These are phyloP conservation scores for Anolis apletophallus DNA, from an alignment of 2,797 vertebrate species.

Conservation along the genomic window DNA sequence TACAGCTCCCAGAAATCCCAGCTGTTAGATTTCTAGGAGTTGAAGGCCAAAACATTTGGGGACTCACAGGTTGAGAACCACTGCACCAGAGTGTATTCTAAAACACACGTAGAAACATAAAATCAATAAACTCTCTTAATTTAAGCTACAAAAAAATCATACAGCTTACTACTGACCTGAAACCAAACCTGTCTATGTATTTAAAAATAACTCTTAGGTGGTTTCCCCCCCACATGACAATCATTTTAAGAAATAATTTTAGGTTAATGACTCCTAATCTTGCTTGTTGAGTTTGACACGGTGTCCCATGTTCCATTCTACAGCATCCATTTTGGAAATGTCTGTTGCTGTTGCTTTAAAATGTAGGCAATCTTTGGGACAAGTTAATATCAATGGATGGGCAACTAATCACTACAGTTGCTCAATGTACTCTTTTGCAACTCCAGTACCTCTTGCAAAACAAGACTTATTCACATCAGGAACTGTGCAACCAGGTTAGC, in stretches of 20 bases:
- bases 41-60: too few relatives aligned
- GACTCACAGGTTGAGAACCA: too few relatives aligned
- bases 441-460: background rate
- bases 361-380: conserved; percentile 49
- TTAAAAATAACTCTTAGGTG: background rate
- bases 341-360: conserved; percentile 43
- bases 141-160: background rate
- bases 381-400: background rate
- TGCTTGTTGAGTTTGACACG: background rate
- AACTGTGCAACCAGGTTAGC: conserved; percentile 92
- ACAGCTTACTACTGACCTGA: background rate
- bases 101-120: background rate
- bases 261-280: conserved; percentile 9
- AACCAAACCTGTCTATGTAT: conserved; percentile 18
- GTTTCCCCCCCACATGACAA: background rate
- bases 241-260: conserved; percentile 3
- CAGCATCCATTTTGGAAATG: conserved; percentile 4
- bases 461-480: conserved; percentile 83
- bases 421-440: conserved; percentile 47
- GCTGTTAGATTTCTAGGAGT: too few relatives aligned
- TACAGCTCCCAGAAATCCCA: too few relatives aligned
- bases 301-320: conserved; percentile 3
- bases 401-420: conserved; percentile 30
- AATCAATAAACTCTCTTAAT: background rate
- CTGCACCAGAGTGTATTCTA: background rate